These are phyloP conservation scores for Myripristis jacobus DNA, from an alignment of 2,797 vertebrate genomes.

Conservation along the genomic window DNA sequence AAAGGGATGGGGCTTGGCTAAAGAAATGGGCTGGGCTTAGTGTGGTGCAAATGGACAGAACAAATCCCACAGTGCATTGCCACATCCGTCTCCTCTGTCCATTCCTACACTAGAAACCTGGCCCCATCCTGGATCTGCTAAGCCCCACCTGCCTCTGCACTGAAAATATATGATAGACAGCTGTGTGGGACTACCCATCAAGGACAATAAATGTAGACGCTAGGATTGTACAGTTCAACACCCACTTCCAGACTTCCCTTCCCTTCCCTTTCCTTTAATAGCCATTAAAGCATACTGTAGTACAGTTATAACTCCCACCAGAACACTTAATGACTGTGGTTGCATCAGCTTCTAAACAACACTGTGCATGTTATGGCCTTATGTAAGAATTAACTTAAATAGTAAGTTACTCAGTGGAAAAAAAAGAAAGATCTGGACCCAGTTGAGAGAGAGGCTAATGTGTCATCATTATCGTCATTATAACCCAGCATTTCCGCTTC, in stretches of 20 bases:
- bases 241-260: conserved; percentile 51
- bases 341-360: conserved; percentile 37
- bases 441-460: conserved; percentile 38
- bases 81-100: conserved; percentile 54
- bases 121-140: background rate
- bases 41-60: conserved; percentile 7
- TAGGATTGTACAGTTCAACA: conserved; percentile 39
- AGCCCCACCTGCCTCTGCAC: conserved; percentile 12
- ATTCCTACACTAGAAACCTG: conserved; percentile 69
- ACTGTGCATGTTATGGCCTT: conserved; percentile 24
- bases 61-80: conserved; percentile 72
- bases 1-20: conserved; percentile 42
- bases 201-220: conserved; percentile 44
- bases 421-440: conserved; percentile 22
- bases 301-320: conserved; percentile 56
- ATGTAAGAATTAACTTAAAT: conserved; percentile 45
- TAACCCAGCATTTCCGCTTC: conserved; percentile 36
- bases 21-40: conserved; percentile 51
- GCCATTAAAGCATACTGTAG: conserved; percentile 62
- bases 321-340: conserved; percentile 45
- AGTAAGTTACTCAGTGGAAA: conserved; percentile 31
- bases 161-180: conserved; percentile 18
- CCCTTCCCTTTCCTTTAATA: conserved; percentile 53
- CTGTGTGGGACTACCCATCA: conserved; percentile 12
- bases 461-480: conserved; percentile 42